Evolutionary conservation across 2,888 invertebrate genomes (phyloP), one percentile per base, ranked within the genome.

Genomic region (Melinaea marsaeus): DNA sequence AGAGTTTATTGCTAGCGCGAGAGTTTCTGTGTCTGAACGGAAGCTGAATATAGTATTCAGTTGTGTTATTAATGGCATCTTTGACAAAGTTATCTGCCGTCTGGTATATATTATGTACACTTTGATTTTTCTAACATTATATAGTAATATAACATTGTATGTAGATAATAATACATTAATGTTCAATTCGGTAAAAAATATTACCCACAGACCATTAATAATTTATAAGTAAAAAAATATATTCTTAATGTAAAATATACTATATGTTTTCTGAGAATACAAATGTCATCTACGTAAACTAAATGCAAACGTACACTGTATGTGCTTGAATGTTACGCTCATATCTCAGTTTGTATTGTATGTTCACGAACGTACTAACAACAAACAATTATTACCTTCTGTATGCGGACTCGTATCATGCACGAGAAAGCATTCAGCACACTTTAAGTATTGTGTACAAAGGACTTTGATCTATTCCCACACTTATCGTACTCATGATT

Each of bases 1-100:
- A 77, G 79, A 86, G 83, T 85, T 88, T 88, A 89, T 88, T 83
- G 84, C 85, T 78, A 81, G 79, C 84, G 74, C 69, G 86, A 22
- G 88, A 85, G 80, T 81, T 81, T 75, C 74, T 79, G 83, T 75
- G 82, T 74, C 71, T 68, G 79, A 75, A 74, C 72, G 73, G 71
- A 71, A 72, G 75, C 73, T 74, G 74, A 71, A 74, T 73, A 70
- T 73, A 75, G 74, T 72, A 74, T 72, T 71, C 71, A 69, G 69
- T 75, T 73, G 73, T 73, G 71, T 73, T 74, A 75, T 77, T 77
- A 75, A 74, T 73, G 71, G 66, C 72, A 71, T 69, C 71, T 70
- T n/a, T n/a, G n/a, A 68, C 70, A 60, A 42, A 37, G 55, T 37
- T n/a, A 46, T 13, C 32, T 32, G 32, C 51, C 51, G 9, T 51